Base-by-base conservation (phyloP, 2,888 invertebrate genomes). In the Tholera decimalis region DNA sequence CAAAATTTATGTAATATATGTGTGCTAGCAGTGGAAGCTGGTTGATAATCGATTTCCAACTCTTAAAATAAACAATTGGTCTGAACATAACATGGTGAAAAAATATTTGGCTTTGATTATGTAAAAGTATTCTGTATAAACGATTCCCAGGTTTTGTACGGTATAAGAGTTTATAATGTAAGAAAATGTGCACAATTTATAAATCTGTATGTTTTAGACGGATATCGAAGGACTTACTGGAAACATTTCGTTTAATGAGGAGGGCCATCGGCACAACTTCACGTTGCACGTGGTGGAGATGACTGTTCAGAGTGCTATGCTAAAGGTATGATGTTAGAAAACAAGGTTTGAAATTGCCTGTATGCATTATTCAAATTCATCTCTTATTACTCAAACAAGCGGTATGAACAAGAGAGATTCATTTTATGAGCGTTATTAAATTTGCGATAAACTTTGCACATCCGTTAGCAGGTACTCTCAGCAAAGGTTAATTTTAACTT, bases 281-380 rank as follows among this genome's bases (percentile, higher is more conserved):
- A 98, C 98, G 0, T 95, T 99, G 75, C 98, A 98, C 89, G 98
- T 98, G 68, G 98, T 99, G 55, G 98, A 99, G 93, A 98, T 99
- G 98, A 98, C 99, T 5, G 98, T 98, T 62, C 98, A 98, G 86
- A 98, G 98, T 87, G 98, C 98, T 30, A 98, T 98, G 97, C 97
- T 98, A 20, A 98, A 98, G 96, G 97, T 97, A 88, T 89, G 90
- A 82, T 26, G n/a, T n/a, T 13, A 44, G 3, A 8, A 44, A 44
- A 26, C 13, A 15, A 6, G 24, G n/a, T 3, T 26, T 9, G 4
- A 1, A 18, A 18, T 30, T 55, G 1, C 8, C 15, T 39, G 4
- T 15, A 22, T 22, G 9, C 13, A 28, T 50, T 26, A 44, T 13
- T 33, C 8, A 58, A 46, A 44, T 26, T 50, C 11, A 0, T 26